Base-by-base conservation (phyloP, 2,797 vertebrate species). In the Labroides dimidiatus region DNA sequence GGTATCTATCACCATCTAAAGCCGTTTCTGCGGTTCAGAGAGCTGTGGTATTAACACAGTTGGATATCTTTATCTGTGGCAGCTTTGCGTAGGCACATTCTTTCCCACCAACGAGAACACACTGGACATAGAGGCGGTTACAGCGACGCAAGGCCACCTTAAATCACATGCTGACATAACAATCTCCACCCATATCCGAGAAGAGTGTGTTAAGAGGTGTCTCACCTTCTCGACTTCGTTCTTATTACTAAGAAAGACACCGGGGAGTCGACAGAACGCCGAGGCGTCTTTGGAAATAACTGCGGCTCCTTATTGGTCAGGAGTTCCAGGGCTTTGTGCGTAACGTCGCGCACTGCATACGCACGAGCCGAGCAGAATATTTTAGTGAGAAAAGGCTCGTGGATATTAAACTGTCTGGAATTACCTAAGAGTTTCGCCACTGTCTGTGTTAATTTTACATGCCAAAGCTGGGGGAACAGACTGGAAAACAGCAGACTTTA, bases 151-250 rank as follows among this genome's bases (percentile, higher is more conserved):
- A 49, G 12, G 66, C 93, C 78, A 93, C 93, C 93, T 95, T 95
- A 94, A 94, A 93, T 88, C 74, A 72, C 77, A 86, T 76, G 90
- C 92, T 92, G 92, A 94, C 92, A 87, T 71, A 82, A 90, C 88
- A 88, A 81, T 81, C 92, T 91, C 91, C 92, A 49, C 93, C 93
- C 92, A 88, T 89, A 80, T 80, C 81, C 61, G 81, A 82, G 80
- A 62, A 60, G 67, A 80, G 78, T 60, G 53, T 3, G 79, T 89
- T 83, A 87, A 90, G 88, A 89, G 79, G 82, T 82, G 82, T 81
- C 86, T 89, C 91, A 89, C 92, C 88, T 91, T 86, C 78, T 65
- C 78, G 20, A 20, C 48, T 55, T 9, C 45, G 48, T 58, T 78
- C 42, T 77, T 62, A 80, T 75, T 74, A 64, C 41, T 11, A 15